Percentiles rank a stretch among this genome's conserved stretches.
These are phyloP conservation scores for Dyspetes luteomarginatus DNA, from an alignment of 2,888 invertebrate genomes.

Conservation along the genomic window DNA sequence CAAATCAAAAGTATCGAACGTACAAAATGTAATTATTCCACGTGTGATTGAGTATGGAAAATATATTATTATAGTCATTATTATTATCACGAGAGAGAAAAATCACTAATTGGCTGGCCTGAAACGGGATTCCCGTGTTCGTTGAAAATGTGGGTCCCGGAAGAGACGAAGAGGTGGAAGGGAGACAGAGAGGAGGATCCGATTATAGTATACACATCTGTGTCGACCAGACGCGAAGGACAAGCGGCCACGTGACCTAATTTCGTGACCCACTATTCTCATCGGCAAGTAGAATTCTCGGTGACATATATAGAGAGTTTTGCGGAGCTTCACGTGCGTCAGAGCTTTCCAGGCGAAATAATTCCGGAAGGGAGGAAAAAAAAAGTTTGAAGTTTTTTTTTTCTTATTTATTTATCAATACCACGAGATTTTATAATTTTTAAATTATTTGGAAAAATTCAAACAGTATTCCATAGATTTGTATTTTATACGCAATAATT, in stretches of 20 bases:
- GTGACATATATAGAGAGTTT: neutral
- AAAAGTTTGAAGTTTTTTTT: neutral
- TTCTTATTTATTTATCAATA: neutral
- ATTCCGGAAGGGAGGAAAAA: neutral
- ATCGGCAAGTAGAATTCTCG: conserved; percentile 4
- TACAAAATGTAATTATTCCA: conserved; percentile 1
- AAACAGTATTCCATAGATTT: neutral
- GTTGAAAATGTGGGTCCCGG: conserved; percentile 4
- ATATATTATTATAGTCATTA: conserved; percentile 5
- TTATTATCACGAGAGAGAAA: conserved; percentile 2
- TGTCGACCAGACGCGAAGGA: conserved; percentile 26
- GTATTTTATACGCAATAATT: neutral
- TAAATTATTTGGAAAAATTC: neutral
- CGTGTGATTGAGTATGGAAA: neutral
- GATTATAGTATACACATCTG: conserved; percentile 42
- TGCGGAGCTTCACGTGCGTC: conserved; percentile 11
- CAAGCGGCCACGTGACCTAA: conserved; percentile 55
- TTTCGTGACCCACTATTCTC: conserved; percentile 54
- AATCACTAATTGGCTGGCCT: conserved; percentile 49
- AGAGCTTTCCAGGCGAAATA: conserved; percentile 11
- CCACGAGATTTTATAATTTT: neutral
- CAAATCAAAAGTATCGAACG: neutral
- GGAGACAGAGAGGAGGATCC: conserved; percentile 27
- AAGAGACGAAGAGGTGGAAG: neutral
- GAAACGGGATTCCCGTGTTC: conserved; percentile 45